Conservation (phyloP, 2,888 invertebrate genomes). For the Lissocephala sabroskyi region DNA sequence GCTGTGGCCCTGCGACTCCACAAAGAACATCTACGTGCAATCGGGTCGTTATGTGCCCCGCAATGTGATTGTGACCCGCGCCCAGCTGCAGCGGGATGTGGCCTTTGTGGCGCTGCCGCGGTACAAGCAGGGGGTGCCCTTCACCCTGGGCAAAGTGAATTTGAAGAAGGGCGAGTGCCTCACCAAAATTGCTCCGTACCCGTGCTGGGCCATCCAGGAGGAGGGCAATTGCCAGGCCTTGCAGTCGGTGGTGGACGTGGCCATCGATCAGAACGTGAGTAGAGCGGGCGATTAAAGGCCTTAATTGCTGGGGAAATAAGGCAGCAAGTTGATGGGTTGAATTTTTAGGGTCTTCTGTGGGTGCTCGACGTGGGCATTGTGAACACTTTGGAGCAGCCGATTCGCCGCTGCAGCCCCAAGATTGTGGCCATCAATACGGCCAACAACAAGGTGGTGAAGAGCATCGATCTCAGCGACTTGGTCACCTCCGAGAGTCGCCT, state of each 20-base stretch:
- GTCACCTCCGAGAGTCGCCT: constrained; percentile 74
- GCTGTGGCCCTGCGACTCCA: constrained; percentile 76
- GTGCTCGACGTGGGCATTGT: constrained; percentile 77
- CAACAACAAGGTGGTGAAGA: constrained; percentile 76
- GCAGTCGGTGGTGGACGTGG: constrained; percentile 81
- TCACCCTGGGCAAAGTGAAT: constrained; percentile 76
- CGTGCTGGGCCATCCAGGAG: constrained; percentile 81
- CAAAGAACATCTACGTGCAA: constrained; percentile 75
- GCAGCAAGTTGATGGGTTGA: too few relatives aligned
- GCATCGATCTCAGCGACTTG: constrained; percentile 75
- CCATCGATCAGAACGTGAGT: constrained; percentile 75
- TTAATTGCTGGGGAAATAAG: too few relatives aligned
- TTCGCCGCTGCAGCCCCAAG: constrained; percentile 76
- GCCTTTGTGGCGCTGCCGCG: constrained; percentile 77
- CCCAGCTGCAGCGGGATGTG: constrained; percentile 76
- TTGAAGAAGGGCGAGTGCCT: constrained; percentile 74
- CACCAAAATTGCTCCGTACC: constrained; percentile 76
- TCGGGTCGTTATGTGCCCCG: constrained; percentile 76
- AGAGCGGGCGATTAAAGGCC: neutral
- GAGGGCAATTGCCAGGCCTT: constrained; percentile 80
- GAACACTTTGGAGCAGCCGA: constrained; percentile 76
- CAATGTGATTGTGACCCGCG: constrained; percentile 77
- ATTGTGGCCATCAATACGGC: constrained; percentile 76
- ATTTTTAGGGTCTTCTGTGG: constrained; percentile 75
- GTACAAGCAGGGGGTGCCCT: constrained; percentile 77